Evolutionary conservation across 2,888 invertebrate species (phyloP).

Genomic region (Amorpha juglandis): DNA sequence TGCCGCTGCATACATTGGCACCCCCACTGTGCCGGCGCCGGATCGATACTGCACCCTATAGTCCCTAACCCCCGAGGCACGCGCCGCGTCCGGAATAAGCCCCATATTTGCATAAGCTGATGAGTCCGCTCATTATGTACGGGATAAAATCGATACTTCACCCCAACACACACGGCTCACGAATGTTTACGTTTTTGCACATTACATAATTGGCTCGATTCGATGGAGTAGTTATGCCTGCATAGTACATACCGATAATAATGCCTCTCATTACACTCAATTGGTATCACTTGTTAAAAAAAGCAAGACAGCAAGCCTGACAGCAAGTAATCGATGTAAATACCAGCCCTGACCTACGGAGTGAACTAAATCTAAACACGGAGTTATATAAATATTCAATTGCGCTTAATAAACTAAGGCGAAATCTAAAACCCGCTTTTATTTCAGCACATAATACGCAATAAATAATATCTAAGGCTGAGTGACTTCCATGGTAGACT

Average conservation of each 20-base stretch:
- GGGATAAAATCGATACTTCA: conserved; percentile 41
- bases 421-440: too few relatives aligned
- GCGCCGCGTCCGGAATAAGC: conserved; percentile 38
- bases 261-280: neutral
- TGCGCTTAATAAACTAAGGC: too few relatives aligned
- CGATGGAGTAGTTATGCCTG: neutral
- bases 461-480: too few relatives aligned
- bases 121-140: conserved; percentile 54
- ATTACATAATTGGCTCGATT: neutral
- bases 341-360: too few relatives aligned
- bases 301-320: too few relatives aligned
- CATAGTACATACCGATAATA: neutral
- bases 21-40: conserved; percentile 20
- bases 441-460: too few relatives aligned
- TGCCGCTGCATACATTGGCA: conserved; percentile 41
- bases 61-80: conserved; percentile 21
- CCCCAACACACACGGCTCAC: conserved; percentile 44
- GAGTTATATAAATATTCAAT: too few relatives aligned
- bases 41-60: conserved; percentile 43
- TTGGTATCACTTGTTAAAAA: too few relatives aligned
- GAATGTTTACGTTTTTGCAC: conserved; percentile 12
- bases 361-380: too few relatives aligned
- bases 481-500: too few relatives aligned
- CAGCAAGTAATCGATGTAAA: too few relatives aligned
- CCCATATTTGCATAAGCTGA: conserved; percentile 66